Conservation (phyloP, 2,113 vertebrate genomes). For the Heteronetta atricapilla region DNA sequence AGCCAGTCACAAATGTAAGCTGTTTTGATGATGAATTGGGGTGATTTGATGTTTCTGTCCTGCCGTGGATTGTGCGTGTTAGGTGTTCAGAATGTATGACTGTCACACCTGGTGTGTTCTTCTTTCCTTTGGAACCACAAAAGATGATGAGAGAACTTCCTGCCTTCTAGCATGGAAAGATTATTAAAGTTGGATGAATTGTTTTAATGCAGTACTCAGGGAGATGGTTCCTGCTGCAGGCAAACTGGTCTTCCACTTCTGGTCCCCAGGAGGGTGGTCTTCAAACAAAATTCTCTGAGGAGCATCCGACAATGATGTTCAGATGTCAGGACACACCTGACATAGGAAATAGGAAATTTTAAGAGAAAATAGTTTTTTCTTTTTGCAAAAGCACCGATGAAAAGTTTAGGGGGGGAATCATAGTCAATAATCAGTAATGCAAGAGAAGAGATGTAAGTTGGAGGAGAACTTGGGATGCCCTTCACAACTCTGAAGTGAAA, state of each 20-base stretch:
- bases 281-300: not conserved
- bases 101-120: not conserved
- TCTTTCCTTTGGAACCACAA: not conserved
- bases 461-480: not conserved
- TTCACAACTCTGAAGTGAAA: not conserved
- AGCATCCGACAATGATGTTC: not conserved
- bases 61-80: not conserved
- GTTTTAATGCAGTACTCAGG: not conserved
- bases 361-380: not conserved
- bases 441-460: not conserved
- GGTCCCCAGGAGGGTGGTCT: not conserved
- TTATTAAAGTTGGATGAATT: not conserved
- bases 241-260: not conserved
- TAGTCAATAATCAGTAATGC: not conserved
- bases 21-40: not conserved
- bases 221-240: not conserved
- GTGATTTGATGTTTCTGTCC: not conserved
- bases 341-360: not conserved
- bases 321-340: not conserved
- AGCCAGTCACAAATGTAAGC: not conserved
- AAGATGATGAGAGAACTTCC: not conserved
- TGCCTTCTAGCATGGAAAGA: not conserved
- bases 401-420: rapidly evolving
- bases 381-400: not conserved
- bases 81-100: not conserved